Conservation (phyloP, 1,140 invertebrate species). For the Ridgeia piscesae region DNA sequence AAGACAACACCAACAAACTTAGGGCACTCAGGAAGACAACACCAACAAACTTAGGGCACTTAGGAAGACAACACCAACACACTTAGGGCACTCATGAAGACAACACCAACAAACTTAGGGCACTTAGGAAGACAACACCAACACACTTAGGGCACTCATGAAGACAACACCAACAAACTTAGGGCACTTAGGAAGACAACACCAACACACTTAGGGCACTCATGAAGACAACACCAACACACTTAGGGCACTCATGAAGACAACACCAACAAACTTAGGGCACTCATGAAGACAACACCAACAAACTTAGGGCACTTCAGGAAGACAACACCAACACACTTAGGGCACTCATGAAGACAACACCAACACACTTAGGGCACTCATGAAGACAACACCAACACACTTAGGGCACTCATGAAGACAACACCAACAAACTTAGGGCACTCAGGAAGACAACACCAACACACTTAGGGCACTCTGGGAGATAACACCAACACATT, state of each 20-base stretch:
- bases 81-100: background rate
- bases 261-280: background rate
- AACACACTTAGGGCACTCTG: slow-evolving; percentile 65
- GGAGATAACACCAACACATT: background rate
- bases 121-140: slow-evolving; percentile 58
- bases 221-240: slow-evolving; percentile 67
- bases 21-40: no score
- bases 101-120: slow-evolving; percentile 69
- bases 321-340: background rate
- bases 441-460: no score
- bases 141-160: slow-evolving; percentile 65
- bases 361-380: background rate
- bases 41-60: slow-evolving; percentile 71
- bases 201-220: no score
- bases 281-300: slow-evolving; percentile 58
- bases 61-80: slow-evolving; percentile 19
- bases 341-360: slow-evolving; percentile 44
- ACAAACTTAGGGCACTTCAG: slow-evolving; percentile 66
- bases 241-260: slow-evolving; percentile 54
- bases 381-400: no score
- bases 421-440: no score
- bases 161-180: background rate
- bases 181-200: background rate
- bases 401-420: no score
- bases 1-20: background rate